Evolutionary conservation across 2,888 invertebrate genomes (phyloP), one percentile per base, ranked within the genome.

Genomic region (Ferdinandea cuprea): DNA sequence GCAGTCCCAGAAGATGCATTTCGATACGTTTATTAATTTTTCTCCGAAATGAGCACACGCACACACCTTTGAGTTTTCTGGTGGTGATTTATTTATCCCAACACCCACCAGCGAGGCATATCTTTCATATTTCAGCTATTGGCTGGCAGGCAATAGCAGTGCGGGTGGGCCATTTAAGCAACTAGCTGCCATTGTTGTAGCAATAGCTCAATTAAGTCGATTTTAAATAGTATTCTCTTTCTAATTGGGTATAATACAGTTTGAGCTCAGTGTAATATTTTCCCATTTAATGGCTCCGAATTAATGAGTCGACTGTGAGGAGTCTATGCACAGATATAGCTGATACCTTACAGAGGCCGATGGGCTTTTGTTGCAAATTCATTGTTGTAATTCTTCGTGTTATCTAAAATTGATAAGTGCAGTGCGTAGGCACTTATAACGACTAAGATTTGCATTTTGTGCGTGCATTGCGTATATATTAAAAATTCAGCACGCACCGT

Each of bases 21-120:
- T 58, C 68, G 76, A 76, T 80, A 65, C 74, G 80, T 69, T 69
- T 76, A 65, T 80, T 80, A 80, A 76, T 69, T 80, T 80, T 80
- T 80, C 76, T 56, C 2, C 28, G 80, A 80, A 63, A 15, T 15
- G 32, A 8, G 9, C 25, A 28, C 17, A 40, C 42, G 25, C 25
- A 13, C 8, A 40, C 44, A n/a, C 6, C 13, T 5, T 25, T 25
- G 2, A n/a, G 3, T 5, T 42, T 48, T 28, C 2, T 11, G 13
- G 19, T 28, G 58, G n/a, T 17, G 25, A 46, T 25, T 5, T n/a
- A n/a, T 44, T 46, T 35, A 17, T 11, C 46, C 19, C 25, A 59
- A 50, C 61, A 61, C 61, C 54, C 52, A 61, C 40, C 3, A 21
- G 4, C 32, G 9, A 52, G 8, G 1, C 28, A 0, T 19, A n/a